phyloP scores from a whole-genome alignment of 2,888 invertebrate genomes.

The Agrenia bidenticulata region DNA sequence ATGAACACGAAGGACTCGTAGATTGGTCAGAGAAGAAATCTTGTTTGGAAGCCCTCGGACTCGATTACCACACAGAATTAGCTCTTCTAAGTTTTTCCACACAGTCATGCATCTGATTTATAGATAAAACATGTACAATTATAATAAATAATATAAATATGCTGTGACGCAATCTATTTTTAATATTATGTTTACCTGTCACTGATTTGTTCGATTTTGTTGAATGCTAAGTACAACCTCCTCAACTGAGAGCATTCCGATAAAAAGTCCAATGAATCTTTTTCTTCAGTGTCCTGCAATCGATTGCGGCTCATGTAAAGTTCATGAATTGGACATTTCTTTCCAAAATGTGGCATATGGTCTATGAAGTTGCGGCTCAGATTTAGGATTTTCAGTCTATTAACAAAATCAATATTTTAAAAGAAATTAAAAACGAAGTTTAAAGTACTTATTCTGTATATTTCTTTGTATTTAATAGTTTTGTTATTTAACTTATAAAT shows the following conservation, averaged over 20 bases:
- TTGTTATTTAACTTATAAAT: no score
- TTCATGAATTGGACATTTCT: slow-evolving; percentile 49
- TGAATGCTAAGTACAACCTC: slow-evolving; percentile 50
- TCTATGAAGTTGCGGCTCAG: slow-evolving; percentile 69
- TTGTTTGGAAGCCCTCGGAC: slow-evolving; percentile 74
- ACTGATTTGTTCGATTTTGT: slow-evolving; percentile 51
- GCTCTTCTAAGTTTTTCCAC: slow-evolving; percentile 78
- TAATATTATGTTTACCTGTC: slow-evolving; percentile 45
- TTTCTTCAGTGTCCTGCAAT: slow-evolving; percentile 51
- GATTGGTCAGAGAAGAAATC: slow-evolving; percentile 69
- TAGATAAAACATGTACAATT: slow-evolving; percentile 1
- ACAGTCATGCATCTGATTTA: slow-evolving; percentile 65
- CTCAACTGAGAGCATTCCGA: slow-evolving; percentile 45
- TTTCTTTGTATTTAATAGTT: no score
- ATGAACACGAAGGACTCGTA: slow-evolving; percentile 75
- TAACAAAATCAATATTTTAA: slow-evolving; percentile 30
- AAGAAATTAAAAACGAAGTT: neutral
- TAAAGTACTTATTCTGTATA: no score
- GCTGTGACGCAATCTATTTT: no score
- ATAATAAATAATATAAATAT: no score
- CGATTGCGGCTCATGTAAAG: slow-evolving; percentile 50
- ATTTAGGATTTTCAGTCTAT: slow-evolving; percentile 68
- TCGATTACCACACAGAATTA: slow-evolving; percentile 79
- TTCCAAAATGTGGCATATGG: slow-evolving; percentile 50
- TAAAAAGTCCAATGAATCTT: slow-evolving; percentile 51